Percentiles rank a stretch among this genome's conserved stretches.
These are phyloP conservation scores for Spea hammondii DNA, from an alignment of 2,797 vertebrate species.

Conservation along the genomic window DNA sequence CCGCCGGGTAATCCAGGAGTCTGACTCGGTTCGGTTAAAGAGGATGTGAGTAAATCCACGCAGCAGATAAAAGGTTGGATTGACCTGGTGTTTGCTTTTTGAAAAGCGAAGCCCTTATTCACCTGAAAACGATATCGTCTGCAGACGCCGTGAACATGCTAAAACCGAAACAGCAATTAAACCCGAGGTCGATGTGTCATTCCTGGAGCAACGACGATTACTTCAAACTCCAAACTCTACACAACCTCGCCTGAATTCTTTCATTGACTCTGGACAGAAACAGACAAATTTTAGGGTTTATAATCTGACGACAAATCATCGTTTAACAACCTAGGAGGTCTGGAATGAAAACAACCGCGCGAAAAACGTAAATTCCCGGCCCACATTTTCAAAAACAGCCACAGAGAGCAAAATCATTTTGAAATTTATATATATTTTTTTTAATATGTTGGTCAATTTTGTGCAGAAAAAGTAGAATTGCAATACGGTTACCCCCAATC, in stretches of 20 bases:
- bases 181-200: background rate
- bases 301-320: background rate
- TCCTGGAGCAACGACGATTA: background rate
- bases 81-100: background rate
- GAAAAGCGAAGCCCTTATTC: background rate
- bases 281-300: background rate
- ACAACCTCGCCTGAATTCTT: too few species aligned
- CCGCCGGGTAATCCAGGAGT: background rate
- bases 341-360: conserved; percentile 5
- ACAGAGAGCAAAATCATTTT: too few species aligned
- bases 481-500: too few species aligned
- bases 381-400: too few species aligned
- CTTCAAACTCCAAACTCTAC: too few species aligned
- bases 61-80: background rate
- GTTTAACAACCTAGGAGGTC: conserved; percentile 27
- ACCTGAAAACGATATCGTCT: background rate
- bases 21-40: background rate
- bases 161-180: background rate
- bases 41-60: background rate
- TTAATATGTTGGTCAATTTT: too few species aligned
- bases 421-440: too few species aligned
- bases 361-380: background rate
- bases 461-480: too few species aligned
- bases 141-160: background rate
- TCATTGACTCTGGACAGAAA: too few species aligned